A percentile compares a stretch with the other conserved stretches of the same genome.
Conservation (phyloP, 2,888 invertebrate genomes). For the Athalia circularis region DNA sequence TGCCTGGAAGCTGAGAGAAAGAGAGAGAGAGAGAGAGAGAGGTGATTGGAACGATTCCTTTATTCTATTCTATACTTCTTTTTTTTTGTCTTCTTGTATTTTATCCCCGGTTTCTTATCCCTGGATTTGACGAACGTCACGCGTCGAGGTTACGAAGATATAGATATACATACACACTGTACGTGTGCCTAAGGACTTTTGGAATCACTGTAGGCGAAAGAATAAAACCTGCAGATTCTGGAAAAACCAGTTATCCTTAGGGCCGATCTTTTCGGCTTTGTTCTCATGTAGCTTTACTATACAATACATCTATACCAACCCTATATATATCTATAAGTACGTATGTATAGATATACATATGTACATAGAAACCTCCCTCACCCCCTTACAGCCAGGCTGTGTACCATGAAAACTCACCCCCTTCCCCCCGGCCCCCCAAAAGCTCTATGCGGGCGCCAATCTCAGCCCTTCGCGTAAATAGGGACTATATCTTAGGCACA, state of each 20-base stretch:
- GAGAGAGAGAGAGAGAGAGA: background rate
- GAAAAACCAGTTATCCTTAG: conserved; percentile 10
- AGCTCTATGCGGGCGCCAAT: too few relatives aligned
- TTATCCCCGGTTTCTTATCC: conserved; percentile 37
- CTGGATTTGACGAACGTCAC: conserved; percentile 41
- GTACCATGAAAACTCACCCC: too few relatives aligned
- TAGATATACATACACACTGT: background rate
- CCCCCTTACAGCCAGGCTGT: too few relatives aligned
- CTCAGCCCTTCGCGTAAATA: too few relatives aligned
- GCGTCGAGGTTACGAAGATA: conserved; percentile 6
- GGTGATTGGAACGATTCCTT: conserved; percentile 27
- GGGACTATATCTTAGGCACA: too few relatives aligned
- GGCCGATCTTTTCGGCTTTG: conserved; percentile 32
- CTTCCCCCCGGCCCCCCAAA: too few relatives aligned
- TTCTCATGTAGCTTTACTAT: conserved; percentile 12
- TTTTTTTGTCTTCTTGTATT: background rate
- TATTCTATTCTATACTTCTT: background rate
- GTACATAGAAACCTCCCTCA: too few relatives aligned
- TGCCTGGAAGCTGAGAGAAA: conserved; percentile 11
- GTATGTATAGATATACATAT: too few relatives aligned
- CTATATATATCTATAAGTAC: too few relatives aligned
- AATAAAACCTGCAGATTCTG: conserved; percentile 2
- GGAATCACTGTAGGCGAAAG: background rate
- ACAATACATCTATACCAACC: background rate
- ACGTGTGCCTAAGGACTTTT: too few relatives aligned